A percentile compares a stretch with the other conserved stretches of the same genome.
These are phyloP conservation scores for Phenganax stokvisi DNA, from an alignment of 92 coral and sea anemone species.

Conservation along the genomic window DNA sequence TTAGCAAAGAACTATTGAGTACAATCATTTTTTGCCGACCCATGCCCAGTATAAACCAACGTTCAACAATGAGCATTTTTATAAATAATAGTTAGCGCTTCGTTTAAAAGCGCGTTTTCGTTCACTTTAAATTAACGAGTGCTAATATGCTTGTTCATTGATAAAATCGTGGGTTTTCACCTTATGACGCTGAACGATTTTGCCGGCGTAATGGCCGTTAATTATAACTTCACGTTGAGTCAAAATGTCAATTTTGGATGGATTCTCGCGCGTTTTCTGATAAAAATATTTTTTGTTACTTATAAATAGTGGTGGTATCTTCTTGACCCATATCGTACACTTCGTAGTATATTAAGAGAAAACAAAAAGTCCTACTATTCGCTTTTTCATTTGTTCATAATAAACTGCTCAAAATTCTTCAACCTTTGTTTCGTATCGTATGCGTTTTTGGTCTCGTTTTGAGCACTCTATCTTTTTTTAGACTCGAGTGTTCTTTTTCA, in stretches of 20 bases:
- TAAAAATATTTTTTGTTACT: background rate
- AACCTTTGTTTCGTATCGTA: background rate
- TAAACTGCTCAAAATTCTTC: background rate
- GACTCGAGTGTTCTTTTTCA: background rate
- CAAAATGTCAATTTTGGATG: constrained; percentile 14
- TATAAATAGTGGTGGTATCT: background rate
- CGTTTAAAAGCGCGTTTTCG: constrained; percentile 3
- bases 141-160: constrained; percentile 9
- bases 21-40: no score
- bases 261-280: background rate
- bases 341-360: background rate
- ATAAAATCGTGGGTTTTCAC: background rate
- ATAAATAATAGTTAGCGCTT: background rate
- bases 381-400: constrained; percentile 7
- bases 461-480: background rate
- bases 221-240: background rate
- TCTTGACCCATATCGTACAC: background rate
- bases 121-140: background rate
- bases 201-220: constrained; percentile 8
- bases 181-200: background rate
- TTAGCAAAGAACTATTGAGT: background rate
- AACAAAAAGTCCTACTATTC: background rate
- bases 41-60: no score
- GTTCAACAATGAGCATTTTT: background rate
- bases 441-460: background rate